phyloP scores from a whole-genome alignment of 2,888 invertebrate genomes.

The Trachelus iudaicus region DNA sequence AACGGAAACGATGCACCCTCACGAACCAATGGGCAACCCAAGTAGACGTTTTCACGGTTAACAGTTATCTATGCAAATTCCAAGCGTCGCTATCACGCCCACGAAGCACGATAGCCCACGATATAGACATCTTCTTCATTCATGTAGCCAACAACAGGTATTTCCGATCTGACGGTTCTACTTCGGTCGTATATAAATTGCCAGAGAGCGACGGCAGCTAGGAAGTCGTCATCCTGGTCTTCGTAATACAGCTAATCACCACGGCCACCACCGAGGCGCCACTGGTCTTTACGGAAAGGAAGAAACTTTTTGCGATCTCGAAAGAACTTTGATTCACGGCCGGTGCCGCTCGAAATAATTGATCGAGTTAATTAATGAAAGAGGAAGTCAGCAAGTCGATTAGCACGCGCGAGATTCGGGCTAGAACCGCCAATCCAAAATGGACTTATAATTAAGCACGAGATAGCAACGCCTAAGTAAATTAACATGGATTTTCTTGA shows the following conservation, averaged over 20 bases:
- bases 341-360: background rate
- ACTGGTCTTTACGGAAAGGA: background rate
- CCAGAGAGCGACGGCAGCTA: background rate
- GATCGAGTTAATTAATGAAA: background rate
- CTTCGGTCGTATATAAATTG: background rate
- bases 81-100: slow-evolving; percentile 26
- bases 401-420: background rate
- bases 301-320: background rate
- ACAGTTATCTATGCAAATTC: slow-evolving; percentile 36
- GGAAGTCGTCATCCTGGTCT: background rate
- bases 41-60: background rate
- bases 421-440: background rate
- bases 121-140: slow-evolving; percentile 22
- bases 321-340: background rate
- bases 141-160: slow-evolving; percentile 47
- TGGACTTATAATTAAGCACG: background rate
- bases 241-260: background rate
- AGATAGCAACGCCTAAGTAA: background rate
- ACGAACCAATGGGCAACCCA: background rate
- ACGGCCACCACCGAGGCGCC: background rate
- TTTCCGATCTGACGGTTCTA: slow-evolving; percentile 40
- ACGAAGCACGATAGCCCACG: slow-evolving; percentile 9
- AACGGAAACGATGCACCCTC: slow-evolving; percentile 8
- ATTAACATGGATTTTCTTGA: background rate
- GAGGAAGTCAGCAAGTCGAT: background rate